Conservation (phyloP, 2,113 vertebrate genomes). For the Lichenostomus cassidix region DNA sequence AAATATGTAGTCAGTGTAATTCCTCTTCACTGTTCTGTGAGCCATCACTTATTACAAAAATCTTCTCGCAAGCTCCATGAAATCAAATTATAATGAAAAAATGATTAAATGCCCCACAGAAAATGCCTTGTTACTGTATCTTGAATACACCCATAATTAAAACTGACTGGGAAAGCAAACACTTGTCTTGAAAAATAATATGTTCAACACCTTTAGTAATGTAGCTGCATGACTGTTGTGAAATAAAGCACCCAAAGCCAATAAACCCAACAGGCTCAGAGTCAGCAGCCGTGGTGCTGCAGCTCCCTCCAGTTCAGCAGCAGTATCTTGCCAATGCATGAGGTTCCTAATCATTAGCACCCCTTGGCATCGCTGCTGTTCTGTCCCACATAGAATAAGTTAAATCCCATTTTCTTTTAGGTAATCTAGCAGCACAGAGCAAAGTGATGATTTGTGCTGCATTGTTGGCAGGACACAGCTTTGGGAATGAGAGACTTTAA, state of each 20-base stretch:
- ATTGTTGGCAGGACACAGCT: background rate
- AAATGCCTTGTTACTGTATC: background rate
- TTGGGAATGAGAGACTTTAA: background rate
- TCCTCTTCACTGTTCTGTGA: background rate
- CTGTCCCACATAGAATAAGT: background rate
- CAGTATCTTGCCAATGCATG: background rate
- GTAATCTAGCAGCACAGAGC: background rate
- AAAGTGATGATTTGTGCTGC: background rate
- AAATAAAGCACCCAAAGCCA: background rate
- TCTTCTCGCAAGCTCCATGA: background rate
- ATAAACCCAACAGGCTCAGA: background rate
- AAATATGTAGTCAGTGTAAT: background rate
- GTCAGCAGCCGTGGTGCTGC: background rate
- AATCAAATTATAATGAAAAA: constrained; percentile 12
- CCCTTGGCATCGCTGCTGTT: background rate
- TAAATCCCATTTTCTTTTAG: background rate
- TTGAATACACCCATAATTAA: background rate
- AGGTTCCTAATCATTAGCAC: background rate
- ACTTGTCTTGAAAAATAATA: background rate
- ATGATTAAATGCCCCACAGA: background rate
- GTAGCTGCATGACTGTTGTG: background rate
- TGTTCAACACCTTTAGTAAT: background rate
- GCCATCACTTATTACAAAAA: background rate
- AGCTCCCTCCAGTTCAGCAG: background rate
- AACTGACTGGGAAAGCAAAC: background rate